phyloP scores from a whole-genome alignment of 2,113 vertebrate genomes.

The Tricholaema leucomelas region DNA sequence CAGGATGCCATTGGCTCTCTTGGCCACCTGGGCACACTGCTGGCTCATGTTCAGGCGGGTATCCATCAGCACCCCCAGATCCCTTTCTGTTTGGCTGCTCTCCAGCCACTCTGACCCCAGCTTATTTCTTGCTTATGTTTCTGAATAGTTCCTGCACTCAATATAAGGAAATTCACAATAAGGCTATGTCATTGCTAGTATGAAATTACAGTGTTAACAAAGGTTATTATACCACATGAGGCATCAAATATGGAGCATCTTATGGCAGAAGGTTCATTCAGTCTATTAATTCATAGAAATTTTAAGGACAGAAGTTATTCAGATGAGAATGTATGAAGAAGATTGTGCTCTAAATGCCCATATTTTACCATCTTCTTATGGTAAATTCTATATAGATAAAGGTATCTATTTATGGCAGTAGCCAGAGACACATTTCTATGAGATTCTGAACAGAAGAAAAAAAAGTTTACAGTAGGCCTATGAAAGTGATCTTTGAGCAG shows the following conservation, averaged over 20 bases:
- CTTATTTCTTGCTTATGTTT: slow-evolving; percentile 14
- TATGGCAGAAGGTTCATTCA: background rate
- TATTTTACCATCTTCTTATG: no score
- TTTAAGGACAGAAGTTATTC: background rate
- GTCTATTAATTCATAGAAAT: background rate
- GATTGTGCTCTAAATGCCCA: no score
- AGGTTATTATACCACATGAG: background rate
- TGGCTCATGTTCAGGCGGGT: no score
- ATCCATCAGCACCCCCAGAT: no score
- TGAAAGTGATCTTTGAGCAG: background rate
- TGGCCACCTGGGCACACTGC: no score
- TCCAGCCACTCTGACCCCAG: no score
- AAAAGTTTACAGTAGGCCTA: background rate
- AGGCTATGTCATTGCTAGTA: background rate
- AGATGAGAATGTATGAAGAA: background rate
- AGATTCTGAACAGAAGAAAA: background rate
- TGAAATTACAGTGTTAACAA: background rate
- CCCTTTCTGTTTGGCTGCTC: no score
- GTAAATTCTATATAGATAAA: background rate
- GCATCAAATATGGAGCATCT: background rate
- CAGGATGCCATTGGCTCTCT: no score
- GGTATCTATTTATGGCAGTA: background rate
- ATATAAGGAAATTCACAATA: background rate
- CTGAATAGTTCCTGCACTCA: background rate
- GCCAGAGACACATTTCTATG: background rate